These are phyloP conservation scores for Idaea straminata DNA, from an alignment of 2,888 invertebrate species.

Conservation along the genomic window DNA sequence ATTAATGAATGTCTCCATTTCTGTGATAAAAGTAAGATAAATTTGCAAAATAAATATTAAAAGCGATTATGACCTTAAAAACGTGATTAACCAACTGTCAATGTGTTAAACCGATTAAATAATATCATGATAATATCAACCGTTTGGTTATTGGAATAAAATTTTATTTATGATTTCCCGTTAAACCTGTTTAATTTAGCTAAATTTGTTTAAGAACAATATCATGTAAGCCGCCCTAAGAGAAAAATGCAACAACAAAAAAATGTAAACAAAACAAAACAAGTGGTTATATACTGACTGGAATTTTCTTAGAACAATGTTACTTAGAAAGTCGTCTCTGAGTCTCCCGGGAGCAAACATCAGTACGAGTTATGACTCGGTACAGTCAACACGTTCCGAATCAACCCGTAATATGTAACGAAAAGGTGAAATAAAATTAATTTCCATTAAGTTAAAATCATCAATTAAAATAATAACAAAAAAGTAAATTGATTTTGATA, in stretches of 20 bases:
- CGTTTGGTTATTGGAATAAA: too few relatives aligned
- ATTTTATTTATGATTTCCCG: too few relatives aligned
- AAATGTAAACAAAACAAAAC: not conserved
- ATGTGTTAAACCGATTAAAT: too few relatives aligned
- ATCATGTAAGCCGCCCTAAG: not conserved
- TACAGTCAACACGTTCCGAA: not conserved
- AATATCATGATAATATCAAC: too few relatives aligned
- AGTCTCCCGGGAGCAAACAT: not conserved
- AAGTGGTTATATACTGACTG: not conserved
- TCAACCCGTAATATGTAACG: not conserved
- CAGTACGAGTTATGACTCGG: not conserved
- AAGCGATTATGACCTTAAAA: too few relatives aligned
- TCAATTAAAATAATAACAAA: not conserved
- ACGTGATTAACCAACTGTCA: too few relatives aligned
- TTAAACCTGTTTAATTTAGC: too few relatives aligned
- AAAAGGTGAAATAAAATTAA: not conserved
- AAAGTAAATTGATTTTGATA: not conserved
- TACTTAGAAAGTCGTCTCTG: not conserved
- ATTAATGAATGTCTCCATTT: too few relatives aligned
- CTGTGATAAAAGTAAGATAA: too few relatives aligned
- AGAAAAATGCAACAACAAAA: not conserved
- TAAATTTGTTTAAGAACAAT: not conserved
- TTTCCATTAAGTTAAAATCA: not conserved
- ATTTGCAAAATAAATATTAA: too few relatives aligned
- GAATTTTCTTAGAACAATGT: not conserved